phyloP scores from a whole-genome alignment of 2,797 vertebrate species.

The Tiaroga cobitis region DNA sequence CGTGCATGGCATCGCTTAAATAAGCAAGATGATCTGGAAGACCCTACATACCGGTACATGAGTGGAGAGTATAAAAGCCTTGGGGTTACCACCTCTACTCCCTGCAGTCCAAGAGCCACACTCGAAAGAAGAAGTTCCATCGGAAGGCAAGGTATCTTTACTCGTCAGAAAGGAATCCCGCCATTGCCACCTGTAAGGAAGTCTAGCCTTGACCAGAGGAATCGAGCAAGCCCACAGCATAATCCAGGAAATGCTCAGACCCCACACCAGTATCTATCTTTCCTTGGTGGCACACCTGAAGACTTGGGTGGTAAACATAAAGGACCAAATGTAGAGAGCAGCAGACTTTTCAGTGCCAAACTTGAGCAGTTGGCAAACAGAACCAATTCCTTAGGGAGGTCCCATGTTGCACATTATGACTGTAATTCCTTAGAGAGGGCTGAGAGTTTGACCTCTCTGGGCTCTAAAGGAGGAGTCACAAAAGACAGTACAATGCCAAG shows the following conservation, averaged over 20 bases:
- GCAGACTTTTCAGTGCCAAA: constrained; percentile 93
- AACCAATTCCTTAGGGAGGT: constrained; percentile 91
- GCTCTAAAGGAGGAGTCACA: constrained; percentile 75
- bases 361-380: constrained; percentile 92
- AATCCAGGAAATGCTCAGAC: constrained; percentile 75
- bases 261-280: constrained; percentile 73
- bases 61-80: constrained; percentile 72
- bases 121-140: constrained; percentile 86
- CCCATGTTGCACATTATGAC: constrained; percentile 87
- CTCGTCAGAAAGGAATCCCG: constrained; percentile 90
- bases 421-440: constrained; percentile 92
- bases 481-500: constrained; percentile 93
- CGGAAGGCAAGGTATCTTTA: constrained; percentile 85
- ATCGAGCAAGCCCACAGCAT: constrained; percentile 86
- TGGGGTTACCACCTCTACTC: constrained; percentile 76
- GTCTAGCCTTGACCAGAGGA: constrained; percentile 95
- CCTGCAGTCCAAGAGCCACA: constrained; percentile 83
- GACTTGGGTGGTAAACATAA: constrained; percentile 78
- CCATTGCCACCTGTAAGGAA: constrained; percentile 93
- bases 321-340: constrained; percentile 80
- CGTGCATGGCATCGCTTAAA: constrained; percentile 81
- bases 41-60: constrained; percentile 61
- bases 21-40: constrained; percentile 82
- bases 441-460: constrained; percentile 85
- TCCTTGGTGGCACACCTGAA: constrained; percentile 77